Percentiles rank a stretch among this genome's conserved stretches.
Evolutionary conservation across 2,113 vertebrate species (phyloP).

Genomic region (Anseranas semipalmata): DNA sequence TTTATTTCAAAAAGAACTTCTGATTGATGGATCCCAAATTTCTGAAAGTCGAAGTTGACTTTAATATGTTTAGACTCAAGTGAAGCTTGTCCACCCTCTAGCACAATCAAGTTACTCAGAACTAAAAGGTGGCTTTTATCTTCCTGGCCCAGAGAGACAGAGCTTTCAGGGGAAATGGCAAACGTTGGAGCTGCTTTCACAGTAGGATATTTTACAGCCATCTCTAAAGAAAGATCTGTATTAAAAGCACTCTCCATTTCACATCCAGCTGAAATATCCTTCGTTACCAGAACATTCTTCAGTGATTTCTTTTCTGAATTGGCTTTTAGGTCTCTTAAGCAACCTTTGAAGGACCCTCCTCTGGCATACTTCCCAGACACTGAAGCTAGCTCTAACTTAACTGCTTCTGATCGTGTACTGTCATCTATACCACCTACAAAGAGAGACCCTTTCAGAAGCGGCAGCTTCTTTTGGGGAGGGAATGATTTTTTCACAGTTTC

Average conservation of each 20-base stretch:
- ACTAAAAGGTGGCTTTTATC: constrained; percentile 75
- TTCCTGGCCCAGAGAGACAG: constrained; percentile 60
- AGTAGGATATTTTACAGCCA: neutral
- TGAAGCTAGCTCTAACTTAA: constrained; percentile 78
- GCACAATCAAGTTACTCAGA: constrained; percentile 83
- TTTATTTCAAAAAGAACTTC: constrained; percentile 86
- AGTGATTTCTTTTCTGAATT: constrained; percentile 81
- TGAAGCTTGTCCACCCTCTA: constrained; percentile 82
- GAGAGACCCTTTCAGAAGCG: constrained; percentile 79
- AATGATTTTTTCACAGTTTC: constrained; percentile 78
- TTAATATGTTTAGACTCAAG: constrained; percentile 87
- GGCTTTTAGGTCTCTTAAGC: constrained; percentile 82
- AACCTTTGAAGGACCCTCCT: constrained; percentile 91
- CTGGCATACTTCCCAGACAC: constrained; percentile 81
- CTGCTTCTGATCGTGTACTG: constrained; percentile 73
- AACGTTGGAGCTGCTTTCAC: constrained; percentile 48
- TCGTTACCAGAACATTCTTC: constrained; percentile 83
- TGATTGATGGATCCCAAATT: constrained; percentile 83
- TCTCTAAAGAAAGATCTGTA: constrained; percentile 31
- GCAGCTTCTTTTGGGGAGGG: constrained; percentile 61
- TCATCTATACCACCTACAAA: constrained; percentile 88
- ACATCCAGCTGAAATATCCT: constrained; percentile 89
- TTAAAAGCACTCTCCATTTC: constrained; percentile 71
- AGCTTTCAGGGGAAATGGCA: constrained; percentile 46
- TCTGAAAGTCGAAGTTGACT: constrained; percentile 83